A percentile compares a stretch with the other conserved stretches of the same genome.
Evolutionary conservation across 2,888 invertebrate species (phyloP).

Genomic region (Xylocampa areola): DNA sequence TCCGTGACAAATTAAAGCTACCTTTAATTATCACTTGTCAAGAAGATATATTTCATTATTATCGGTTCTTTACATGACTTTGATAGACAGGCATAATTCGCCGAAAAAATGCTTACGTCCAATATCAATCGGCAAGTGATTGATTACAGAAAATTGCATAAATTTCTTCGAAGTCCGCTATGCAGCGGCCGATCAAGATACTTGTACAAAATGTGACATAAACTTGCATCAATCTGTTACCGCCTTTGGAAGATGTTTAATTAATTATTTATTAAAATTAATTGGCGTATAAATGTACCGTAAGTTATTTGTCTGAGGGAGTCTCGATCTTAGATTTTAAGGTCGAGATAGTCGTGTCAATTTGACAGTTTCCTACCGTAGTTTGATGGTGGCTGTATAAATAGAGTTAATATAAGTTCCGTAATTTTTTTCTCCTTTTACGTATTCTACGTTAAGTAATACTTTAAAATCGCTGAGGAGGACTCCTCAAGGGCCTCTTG

Average conservation of each 20-base stretch:
- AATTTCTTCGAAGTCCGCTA: slow-evolving; percentile 31
- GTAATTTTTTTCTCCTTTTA: slow-evolving; percentile 13
- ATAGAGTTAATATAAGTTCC: slow-evolving; percentile 15
- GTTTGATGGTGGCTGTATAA: too few species aligned
- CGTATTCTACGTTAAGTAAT: too few species aligned
- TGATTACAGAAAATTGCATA: slow-evolving; percentile 41
- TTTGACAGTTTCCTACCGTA: slow-evolving; percentile 24
- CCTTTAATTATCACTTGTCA: too few species aligned
- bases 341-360: slow-evolving; percentile 35
- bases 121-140: slow-evolving; percentile 40
- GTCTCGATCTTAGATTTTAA: slow-evolving; percentile 39
- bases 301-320: slow-evolving; percentile 35
- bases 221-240: slow-evolving; percentile 28
- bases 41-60: slow-evolving; percentile 25
- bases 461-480: too few species aligned
- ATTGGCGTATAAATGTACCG: slow-evolving; percentile 60
- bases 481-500: background rate
- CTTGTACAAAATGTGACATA: slow-evolving; percentile 32
- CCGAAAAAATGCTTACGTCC: slow-evolving; percentile 36
- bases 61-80: slow-evolving; percentile 3
- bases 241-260: slow-evolving; percentile 47
- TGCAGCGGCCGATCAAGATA: slow-evolving; percentile 37
- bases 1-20: too few species aligned
- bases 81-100: slow-evolving; percentile 38
- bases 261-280: slow-evolving; percentile 68